A percentile compares a stretch with the other conserved stretches of the same genome.
Conservation (phyloP, 2,888 invertebrate genomes). For the Stenotaenia linearis region DNA sequence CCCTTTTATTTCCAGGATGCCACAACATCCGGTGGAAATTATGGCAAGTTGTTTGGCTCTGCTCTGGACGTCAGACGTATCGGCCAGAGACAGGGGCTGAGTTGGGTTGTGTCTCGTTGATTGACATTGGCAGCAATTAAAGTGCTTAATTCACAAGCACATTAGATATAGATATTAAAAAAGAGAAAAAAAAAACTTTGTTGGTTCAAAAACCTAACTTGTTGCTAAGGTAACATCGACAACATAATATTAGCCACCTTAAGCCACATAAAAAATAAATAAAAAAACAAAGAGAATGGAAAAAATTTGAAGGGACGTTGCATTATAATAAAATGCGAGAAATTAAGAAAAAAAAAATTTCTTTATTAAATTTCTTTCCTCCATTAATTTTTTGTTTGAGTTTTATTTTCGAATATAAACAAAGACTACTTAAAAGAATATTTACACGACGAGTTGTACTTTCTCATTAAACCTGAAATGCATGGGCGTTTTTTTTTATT, state of each 20-base stretch:
- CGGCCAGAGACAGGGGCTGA: background rate
- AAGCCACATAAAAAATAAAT: background rate
- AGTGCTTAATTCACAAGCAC: background rate
- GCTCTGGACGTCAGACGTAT: background rate
- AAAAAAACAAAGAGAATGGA: background rate
- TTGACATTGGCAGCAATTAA: constrained; percentile 4
- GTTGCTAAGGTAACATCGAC: background rate
- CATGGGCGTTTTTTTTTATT: background rate
- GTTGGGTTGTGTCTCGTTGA: background rate
- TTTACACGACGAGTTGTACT: background rate
- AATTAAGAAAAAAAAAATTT: background rate
- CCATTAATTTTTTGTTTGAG: background rate
- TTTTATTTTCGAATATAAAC: background rate
- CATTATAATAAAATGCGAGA: background rate
- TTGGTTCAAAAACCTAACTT: constrained; percentile 12
- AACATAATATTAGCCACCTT: background rate
- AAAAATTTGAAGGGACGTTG: background rate
- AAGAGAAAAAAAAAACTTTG: background rate
- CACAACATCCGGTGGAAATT: constrained; percentile 11
- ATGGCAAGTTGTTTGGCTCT: background rate
- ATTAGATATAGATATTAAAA: background rate
- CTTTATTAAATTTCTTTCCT: background rate
- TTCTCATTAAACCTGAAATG: constrained; percentile 19
- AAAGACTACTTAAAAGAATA: constrained; percentile 1
- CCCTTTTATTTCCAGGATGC: constrained; percentile 10